Percentiles rank a stretch among this genome's conserved stretches.
These are phyloP conservation scores for Scaptomyza caliginosa DNA, from an alignment of 2,888 invertebrate genomes.

Conservation along the genomic window DNA sequence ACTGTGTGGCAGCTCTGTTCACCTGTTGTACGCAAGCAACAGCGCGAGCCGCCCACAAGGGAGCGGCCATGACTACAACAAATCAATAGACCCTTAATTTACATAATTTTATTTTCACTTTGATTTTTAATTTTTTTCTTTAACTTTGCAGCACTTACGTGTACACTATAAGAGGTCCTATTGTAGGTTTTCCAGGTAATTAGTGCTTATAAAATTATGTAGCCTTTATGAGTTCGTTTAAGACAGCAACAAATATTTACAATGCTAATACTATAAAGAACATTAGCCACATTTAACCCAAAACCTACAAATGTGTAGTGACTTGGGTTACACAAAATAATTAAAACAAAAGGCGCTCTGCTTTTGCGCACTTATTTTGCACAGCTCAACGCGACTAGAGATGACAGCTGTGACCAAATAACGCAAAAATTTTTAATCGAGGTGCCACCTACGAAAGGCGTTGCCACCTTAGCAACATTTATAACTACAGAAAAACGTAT, in stretches of 20 bases:
- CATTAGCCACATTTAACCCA: neutral
- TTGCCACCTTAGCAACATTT: constrained; percentile 18
- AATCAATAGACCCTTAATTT: constrained; percentile 46
- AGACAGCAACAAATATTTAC: neutral
- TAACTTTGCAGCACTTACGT: constrained; percentile 33
- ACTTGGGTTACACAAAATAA: constrained; percentile 6
- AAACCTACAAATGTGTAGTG: neutral
- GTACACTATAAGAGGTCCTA: neutral
- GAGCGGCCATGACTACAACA: constrained; percentile 39
- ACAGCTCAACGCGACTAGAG: constrained; percentile 48
- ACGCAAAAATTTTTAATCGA: constrained; percentile 4
- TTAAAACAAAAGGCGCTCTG: constrained; percentile 20
- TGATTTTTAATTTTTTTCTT: neutral
- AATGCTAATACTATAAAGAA: neutral
- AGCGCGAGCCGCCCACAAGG: constrained; percentile 33
- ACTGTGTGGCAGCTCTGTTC: constrained; percentile 45
- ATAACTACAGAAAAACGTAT: no score
- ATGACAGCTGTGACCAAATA: constrained; percentile 20
- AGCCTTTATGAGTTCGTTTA: neutral
- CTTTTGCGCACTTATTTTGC: constrained; percentile 59
- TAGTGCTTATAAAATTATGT: neutral
- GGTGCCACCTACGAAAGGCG: neutral
- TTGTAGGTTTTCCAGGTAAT: neutral
- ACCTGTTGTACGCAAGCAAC: constrained; percentile 72
- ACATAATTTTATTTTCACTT: constrained; percentile 12